phyloP scores from a whole-genome alignment of 2,888 invertebrate genomes.

The Pandemis cinnamomeana region DNA sequence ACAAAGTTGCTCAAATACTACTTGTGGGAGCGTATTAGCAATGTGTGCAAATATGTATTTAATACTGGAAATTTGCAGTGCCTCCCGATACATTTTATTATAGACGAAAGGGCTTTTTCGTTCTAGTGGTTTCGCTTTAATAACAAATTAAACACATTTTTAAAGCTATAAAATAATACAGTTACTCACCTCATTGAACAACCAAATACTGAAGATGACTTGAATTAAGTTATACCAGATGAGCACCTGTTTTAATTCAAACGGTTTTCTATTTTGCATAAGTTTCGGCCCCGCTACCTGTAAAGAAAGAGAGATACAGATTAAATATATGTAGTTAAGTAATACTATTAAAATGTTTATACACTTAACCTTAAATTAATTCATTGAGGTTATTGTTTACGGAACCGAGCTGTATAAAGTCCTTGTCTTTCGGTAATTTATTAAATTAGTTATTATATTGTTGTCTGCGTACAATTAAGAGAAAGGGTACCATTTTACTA shows the following conservation, averaged over 20 bases:
- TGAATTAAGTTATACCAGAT: conserved; percentile 94
- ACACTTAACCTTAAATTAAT: background rate
- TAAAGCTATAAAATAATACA: conserved; percentile 29
- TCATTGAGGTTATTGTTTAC: background rate
- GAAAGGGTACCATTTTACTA: background rate
- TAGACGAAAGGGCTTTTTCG: conserved; percentile 3
- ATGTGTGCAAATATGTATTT: too few relatives aligned
- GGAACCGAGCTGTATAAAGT: background rate
- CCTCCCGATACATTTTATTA: too few relatives aligned
- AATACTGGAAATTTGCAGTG: too few relatives aligned
- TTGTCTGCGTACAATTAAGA: too few relatives aligned
- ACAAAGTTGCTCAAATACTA: too few relatives aligned
- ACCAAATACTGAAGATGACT: conserved; percentile 90
- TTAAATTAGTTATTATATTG: too few relatives aligned
- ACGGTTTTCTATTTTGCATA: conserved; percentile 94
- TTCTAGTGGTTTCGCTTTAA: too few relatives aligned
- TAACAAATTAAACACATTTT: too few relatives aligned
- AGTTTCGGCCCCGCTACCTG: conserved; percentile 90
- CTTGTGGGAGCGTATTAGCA: too few relatives aligned
- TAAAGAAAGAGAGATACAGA: conserved; percentile 45
- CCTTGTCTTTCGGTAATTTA: conserved; percentile 2
- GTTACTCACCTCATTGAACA: conserved; percentile 89
- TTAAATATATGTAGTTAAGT: background rate
- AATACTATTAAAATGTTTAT: background rate
- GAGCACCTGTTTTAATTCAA: conserved; percentile 89